phyloP scores from a whole-genome alignment of 2,888 invertebrate genomes.

The Vanessa cardui region DNA sequence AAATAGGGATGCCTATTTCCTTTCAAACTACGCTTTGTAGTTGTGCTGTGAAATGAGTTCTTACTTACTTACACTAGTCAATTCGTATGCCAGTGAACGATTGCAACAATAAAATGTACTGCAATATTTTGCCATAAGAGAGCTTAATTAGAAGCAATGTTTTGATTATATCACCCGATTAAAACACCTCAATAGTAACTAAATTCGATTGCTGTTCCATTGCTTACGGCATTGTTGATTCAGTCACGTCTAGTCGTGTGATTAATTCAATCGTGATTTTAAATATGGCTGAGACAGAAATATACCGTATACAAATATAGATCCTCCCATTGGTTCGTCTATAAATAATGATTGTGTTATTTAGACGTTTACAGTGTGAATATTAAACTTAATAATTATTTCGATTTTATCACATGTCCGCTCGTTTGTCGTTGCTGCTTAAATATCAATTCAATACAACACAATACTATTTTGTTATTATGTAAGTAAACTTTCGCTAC shows the following conservation, averaged over 20 bases:
- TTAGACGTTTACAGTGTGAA: neutral
- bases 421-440: no score
- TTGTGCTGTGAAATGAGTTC: no score
- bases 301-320: constrained; percentile 12
- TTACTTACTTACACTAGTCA: no score
- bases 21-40: no score
- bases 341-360: constrained; percentile 5
- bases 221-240: constrained; percentile 13
- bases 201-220: constrained; percentile 7
- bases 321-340: constrained; percentile 10
- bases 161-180: neutral
- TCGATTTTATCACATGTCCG: no score
- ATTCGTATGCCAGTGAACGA: no score
- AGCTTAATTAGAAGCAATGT: neutral
- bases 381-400: neutral
- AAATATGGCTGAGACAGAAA: constrained; percentile 14
- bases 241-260: constrained; percentile 13
- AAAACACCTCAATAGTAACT: neutral
- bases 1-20: no score
- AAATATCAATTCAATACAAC: no score
- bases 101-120: neutral
- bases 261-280: constrained; percentile 14
- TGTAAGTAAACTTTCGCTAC: no score
- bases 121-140: neutral
- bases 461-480: no score